Evolutionary conservation across 1,140 invertebrate species (phyloP).

Genomic region (Lordiphosa collinella): DNA sequence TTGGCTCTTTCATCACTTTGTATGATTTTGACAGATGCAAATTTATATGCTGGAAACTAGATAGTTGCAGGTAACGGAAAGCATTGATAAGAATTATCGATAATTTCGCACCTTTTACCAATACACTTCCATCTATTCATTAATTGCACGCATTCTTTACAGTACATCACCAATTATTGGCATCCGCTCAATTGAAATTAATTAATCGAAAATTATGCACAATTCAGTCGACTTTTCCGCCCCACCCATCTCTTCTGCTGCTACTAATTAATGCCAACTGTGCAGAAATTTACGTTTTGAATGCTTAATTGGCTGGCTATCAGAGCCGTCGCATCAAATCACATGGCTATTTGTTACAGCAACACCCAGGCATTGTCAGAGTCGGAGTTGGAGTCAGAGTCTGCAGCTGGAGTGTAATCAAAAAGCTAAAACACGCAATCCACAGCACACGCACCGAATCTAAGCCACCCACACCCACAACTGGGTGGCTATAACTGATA

Average conservation of each 20-base stretch:
- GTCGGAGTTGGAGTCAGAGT: slow-evolving; percentile 3
- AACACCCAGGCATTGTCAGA: slow-evolving; percentile 40
- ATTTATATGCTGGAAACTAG: too few relatives aligned
- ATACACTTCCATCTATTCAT: background rate
- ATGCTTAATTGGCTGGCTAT: slow-evolving; percentile 74
- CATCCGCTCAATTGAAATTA: slow-evolving; percentile 15
- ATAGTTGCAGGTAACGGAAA: too few relatives aligned
- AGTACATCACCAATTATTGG: background rate
- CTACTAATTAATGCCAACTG: slow-evolving; percentile 65
- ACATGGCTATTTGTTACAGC: slow-evolving; percentile 74
- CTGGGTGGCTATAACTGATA: slow-evolving; percentile 9
- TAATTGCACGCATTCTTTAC: background rate
- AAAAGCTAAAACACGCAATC: slow-evolving; percentile 47
- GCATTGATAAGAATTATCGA: too few relatives aligned
- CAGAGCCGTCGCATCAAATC: slow-evolving; percentile 72
- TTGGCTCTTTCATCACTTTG: too few relatives aligned
- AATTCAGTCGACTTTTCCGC: slow-evolving; percentile 15
- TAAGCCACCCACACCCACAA: slow-evolving; percentile 33
- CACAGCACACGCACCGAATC: slow-evolving; percentile 44
- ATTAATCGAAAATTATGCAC: slow-evolving; percentile 25
- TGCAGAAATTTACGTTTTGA: slow-evolving; percentile 72
- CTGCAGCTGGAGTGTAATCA: slow-evolving; percentile 30
- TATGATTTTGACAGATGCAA: too few relatives aligned
- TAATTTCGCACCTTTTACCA: too few relatives aligned
- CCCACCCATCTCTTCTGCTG: background rate